Conservation (phyloP, 2,113 vertebrate genomes). For the Lagopus muta region DNA sequence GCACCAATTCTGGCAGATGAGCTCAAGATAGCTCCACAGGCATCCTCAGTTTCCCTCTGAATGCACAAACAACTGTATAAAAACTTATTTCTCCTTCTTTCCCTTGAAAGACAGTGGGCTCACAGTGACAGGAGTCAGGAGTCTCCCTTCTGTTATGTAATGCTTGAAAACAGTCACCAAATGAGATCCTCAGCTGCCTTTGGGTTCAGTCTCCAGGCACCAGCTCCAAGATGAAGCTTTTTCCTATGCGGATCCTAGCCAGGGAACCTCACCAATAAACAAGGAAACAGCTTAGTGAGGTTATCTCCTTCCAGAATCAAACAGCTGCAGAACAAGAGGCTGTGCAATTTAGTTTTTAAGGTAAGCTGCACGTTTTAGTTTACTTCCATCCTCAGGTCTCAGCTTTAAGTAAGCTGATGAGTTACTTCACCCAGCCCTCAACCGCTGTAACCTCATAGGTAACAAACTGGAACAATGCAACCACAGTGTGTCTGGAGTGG, state of each 20-base stretch:
- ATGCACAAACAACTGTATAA: not conserved
- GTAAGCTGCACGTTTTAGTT: not conserved
- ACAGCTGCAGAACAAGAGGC: not conserved
- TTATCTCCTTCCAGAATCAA: not conserved
- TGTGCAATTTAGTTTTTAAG: not conserved
- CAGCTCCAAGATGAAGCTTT: not conserved
- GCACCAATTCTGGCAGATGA: not conserved
- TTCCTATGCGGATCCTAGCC: not conserved
- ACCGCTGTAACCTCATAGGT: not conserved
- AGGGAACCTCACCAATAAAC: not conserved
- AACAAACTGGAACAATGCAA: not conserved
- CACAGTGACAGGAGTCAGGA: not conserved
- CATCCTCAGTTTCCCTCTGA: not conserved
- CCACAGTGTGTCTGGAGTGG: not conserved
- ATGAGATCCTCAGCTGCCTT: not conserved
- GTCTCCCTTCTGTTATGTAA: not conserved
- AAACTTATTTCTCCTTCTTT: not conserved
- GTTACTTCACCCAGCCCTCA: not conserved
- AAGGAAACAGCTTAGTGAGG: not conserved
- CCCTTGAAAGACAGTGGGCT: not conserved
- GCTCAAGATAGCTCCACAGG: not conserved
- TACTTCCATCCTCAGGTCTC: not conserved
- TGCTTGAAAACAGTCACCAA: not conserved
- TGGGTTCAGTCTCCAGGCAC: not conserved
- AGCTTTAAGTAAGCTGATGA: not conserved